Evolutionary conservation across 2,888 invertebrate genomes (phyloP).

Genomic region (Onthophagus sagittarius): DNA sequence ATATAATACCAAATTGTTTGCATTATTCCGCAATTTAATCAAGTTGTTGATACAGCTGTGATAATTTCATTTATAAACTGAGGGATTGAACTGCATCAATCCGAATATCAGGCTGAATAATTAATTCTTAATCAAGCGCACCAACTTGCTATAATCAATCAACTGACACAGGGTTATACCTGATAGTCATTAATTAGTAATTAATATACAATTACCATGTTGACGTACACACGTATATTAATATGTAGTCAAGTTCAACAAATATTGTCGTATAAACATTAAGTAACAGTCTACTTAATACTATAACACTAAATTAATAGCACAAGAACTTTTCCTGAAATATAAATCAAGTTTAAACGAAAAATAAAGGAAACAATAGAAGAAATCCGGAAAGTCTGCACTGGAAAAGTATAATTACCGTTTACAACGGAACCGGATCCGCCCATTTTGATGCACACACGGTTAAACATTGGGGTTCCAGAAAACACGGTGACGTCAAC

Average conservation of each 20-base stretch:
- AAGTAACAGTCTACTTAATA: not conserved
- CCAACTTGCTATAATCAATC: not conserved
- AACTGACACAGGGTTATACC: not conserved
- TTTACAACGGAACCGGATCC: not conserved
- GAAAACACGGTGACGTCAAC: not conserved
- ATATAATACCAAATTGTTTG: no score
- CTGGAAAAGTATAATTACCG: not conserved
- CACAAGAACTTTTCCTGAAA: no score
- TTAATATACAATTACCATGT: not conserved
- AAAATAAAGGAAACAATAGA: not conserved
- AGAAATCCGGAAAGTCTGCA: not conserved
- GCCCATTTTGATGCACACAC: not conserved
- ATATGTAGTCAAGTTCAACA: not conserved
- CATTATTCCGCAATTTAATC: not conserved
- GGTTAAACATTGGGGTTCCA: not conserved
- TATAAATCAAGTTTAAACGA: not conserved
- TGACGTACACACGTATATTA: not conserved
- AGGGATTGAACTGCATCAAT: not conserved
- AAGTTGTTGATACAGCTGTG: not conserved
- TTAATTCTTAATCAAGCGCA: not conserved
- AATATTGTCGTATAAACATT: not conserved
- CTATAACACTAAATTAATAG: no score
- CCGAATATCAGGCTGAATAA: not conserved
- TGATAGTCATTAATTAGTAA: not conserved
- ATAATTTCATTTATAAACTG: not conserved